phyloP scores from a whole-genome alignment of 92 coral and sea anemone genomes.

The Actinernus sp. region DNA sequence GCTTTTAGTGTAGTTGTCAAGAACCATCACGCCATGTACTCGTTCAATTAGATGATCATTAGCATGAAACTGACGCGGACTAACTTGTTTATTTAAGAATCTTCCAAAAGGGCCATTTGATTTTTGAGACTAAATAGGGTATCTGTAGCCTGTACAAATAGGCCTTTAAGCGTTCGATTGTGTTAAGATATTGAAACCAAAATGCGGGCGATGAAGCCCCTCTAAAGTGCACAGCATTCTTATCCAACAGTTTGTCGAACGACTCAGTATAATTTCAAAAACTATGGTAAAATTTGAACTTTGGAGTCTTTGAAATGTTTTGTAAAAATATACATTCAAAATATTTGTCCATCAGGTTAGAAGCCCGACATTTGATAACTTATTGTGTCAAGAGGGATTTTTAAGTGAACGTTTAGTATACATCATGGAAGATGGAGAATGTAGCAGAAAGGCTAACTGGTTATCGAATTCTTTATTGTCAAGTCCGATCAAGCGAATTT shows the following conservation, averaged over 20 bases:
- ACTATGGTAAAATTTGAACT: too few relatives aligned
- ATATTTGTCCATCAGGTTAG: too few relatives aligned
- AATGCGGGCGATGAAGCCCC: constrained; percentile 14
- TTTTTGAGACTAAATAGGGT: constrained; percentile 72
- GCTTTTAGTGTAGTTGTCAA: constrained; percentile 93
- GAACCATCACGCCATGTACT: constrained; percentile 69
- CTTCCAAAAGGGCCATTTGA: constrained; percentile 89
- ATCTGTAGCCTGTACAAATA: constrained; percentile 94
- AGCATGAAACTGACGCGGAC: constrained; percentile 94
- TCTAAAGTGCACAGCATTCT: neutral
- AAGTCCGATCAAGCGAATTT: neutral
- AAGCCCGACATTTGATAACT: too few relatives aligned
- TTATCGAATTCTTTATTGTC: constrained; percentile 30
- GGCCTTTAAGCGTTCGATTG: constrained; percentile 78
- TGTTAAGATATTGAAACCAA: constrained; percentile 77
- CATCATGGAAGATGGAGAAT: constrained; percentile 1
- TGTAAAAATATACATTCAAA: too few relatives aligned
- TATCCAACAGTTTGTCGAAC: neutral
- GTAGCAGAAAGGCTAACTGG: constrained; percentile 24
- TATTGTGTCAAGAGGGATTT: constrained; percentile 25
- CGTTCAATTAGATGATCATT: constrained; percentile 83
- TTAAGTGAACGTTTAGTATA: constrained; percentile 16
- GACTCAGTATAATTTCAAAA: too few relatives aligned
- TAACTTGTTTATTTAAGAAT: constrained; percentile 82
- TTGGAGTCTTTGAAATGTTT: too few relatives aligned